A percentile compares a stretch with the other conserved stretches of the same genome.
Conservation (phyloP, 35 echinoderm and acorn worm genomes). For the Diadema setosum region DNA sequence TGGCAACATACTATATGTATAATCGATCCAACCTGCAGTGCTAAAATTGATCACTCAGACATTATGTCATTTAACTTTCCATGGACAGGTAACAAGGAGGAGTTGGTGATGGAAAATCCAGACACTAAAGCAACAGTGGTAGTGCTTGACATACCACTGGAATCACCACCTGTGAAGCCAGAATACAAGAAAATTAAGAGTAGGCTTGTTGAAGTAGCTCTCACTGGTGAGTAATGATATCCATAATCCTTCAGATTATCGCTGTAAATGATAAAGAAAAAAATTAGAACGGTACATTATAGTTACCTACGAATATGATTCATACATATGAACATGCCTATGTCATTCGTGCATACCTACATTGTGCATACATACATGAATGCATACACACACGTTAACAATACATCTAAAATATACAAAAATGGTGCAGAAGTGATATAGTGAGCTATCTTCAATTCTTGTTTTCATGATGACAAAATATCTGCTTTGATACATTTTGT, state of each 20-base stretch:
- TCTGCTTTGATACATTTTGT: too few species aligned
- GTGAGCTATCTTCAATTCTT: too few species aligned
- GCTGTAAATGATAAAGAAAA: neutral
- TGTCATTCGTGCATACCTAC: neutral
- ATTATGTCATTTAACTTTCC: neutral
- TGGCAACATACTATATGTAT: neutral
- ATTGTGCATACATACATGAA: neutral
- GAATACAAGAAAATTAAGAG: neutral
- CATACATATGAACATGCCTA: neutral
- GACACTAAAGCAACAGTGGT: neutral
- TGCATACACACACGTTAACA: neutral
- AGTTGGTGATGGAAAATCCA: neutral
- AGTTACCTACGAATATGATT: neutral
- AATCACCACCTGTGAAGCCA: neutral
- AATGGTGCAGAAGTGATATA: too few species aligned
- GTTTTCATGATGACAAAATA: too few species aligned
- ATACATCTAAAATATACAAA: neutral
- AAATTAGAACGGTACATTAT: neutral
- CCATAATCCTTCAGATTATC: neutral
- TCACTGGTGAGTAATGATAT: neutral
- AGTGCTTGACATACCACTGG: too few species aligned
- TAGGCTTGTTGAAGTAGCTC: neutral
- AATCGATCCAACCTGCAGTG: neutral
- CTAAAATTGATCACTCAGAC: neutral
- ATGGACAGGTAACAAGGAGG: neutral